phyloP scores from a whole-genome alignment of 2,113 vertebrate genomes.

The Burhinus oedicnemus region DNA sequence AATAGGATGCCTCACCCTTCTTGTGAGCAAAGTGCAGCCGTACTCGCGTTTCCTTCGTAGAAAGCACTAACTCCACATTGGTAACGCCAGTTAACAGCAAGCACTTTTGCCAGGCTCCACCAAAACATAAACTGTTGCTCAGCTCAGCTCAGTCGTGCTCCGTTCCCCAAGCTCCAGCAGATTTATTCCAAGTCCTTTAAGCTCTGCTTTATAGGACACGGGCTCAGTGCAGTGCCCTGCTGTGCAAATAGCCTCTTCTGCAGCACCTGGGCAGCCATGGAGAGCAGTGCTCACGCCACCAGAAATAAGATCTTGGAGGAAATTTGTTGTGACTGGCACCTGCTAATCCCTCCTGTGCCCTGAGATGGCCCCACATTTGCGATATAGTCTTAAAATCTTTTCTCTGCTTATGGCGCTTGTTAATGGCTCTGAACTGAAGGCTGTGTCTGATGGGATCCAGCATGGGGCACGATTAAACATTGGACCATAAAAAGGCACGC shows the following conservation, averaged over 20 bases:
- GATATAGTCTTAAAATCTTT: fast-evolving
- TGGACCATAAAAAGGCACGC: neutral
- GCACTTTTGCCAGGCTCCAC: neutral
- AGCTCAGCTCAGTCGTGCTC: fast-evolving
- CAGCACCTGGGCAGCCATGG: neutral
- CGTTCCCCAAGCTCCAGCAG: neutral
- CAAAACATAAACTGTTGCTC: fast-evolving
- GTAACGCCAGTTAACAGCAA: neutral
- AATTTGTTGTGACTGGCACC: neutral
- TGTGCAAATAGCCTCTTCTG: neutral
- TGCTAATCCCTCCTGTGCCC: neutral
- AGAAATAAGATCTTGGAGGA: neutral
- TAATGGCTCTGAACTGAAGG: neutral
- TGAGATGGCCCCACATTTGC: fast-evolving
- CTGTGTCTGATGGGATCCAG: neutral
- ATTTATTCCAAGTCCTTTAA: neutral
- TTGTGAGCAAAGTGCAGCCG: neutral
- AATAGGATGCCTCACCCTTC: conserved; percentile 13
- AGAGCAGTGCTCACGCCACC: fast-evolving
- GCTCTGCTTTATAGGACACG: fast-evolving
- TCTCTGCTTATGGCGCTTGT: neutral
- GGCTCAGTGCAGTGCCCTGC: neutral
- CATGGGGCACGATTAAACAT: fast-evolving
- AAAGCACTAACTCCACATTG: neutral
- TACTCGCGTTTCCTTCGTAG: fast-evolving